Evolutionary conservation across 2,888 invertebrate species (phyloP), one percentile per base, ranked within the genome.

Genomic region (Philopedon plagiatum): DNA sequence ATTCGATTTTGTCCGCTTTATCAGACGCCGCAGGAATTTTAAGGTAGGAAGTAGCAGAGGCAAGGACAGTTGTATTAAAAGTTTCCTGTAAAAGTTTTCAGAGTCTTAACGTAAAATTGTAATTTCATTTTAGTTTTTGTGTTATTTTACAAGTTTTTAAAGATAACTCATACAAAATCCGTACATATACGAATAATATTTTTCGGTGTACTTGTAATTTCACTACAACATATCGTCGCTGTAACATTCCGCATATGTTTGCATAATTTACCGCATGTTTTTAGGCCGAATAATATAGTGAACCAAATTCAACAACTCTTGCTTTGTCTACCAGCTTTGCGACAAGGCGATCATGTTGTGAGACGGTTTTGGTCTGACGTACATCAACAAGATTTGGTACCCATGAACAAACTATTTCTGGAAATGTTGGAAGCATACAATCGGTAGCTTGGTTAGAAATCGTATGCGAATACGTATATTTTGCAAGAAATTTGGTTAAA

Each of bases 381-480:
- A 60, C 94, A 95, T 82, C 92, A 94, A 81, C 95, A 95, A 77
- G 94, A 95, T 4, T 92, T 94, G 83, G 94, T 96, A 72, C 93
- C 93, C 78, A 96, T 98, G 95, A 98, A 98, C 88, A 98, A 98
- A 86, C 90, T 98, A 63, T 97, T 98, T 87, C 91, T 96, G 56
- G 97, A 98, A 88, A 98, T 98, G 98, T 89, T 98, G 73, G 97
- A 97, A 85, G 92, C 94, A 1, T 91, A 90, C 75, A 86, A 89
- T 77, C 90, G 90, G 88, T 90, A 90, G 84, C 85, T 82, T 34
- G 19, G 19, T 62, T 56, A 21, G 39, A 57, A 11, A n/a, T n/a
- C 13, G 15, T n/a, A 9, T n/a, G 5, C 21, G 32, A 58, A 23
- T 29, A 21, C 32, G 34, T 34, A 49, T 26, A 61, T 29, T 51